phyloP scores from a whole-genome alignment of 2,888 invertebrate species.

The Campaea margaritaria region DNA sequence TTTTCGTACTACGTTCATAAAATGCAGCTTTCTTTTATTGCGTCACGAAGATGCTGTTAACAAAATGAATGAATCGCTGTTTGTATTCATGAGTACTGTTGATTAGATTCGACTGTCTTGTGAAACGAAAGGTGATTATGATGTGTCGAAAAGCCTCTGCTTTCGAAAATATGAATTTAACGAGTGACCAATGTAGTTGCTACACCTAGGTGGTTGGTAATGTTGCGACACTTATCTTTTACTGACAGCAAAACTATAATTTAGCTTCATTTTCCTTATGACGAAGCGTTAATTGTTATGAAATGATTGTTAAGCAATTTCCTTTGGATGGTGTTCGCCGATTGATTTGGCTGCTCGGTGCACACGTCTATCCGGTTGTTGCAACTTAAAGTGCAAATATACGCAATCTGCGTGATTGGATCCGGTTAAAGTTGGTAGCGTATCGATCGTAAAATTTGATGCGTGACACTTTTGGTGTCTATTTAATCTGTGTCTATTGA shows the following conservation, averaged over 20 bases:
- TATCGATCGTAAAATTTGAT: background rate
- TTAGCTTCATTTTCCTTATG: conserved; percentile 22
- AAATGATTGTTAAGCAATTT: conserved; percentile 23
- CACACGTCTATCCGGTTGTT: conserved; percentile 2
- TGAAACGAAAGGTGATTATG: background rate
- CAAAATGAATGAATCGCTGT: background rate
- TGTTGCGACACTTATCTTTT: conserved; percentile 6
- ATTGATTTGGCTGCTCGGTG: conserved; percentile 11
- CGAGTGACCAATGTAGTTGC: background rate
- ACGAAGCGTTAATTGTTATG: conserved; percentile 32
- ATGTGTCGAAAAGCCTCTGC: no score
- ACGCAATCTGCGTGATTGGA: conserved; percentile 24
- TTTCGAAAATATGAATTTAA: background rate
- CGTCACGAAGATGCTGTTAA: conserved; percentile 39
- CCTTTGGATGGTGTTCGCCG: conserved; percentile 22
- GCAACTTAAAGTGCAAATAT: conserved; percentile 28
- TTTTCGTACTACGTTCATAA: conserved; percentile 36
- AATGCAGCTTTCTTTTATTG: conserved; percentile 42
- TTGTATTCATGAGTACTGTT: conserved; percentile 1
- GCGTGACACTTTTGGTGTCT: no score
- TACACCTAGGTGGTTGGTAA: background rate
- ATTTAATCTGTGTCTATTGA: no score
- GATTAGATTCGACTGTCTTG: background rate
- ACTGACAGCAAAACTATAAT: conserved; percentile 10
- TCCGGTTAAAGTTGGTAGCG: conserved; percentile 18